Percentiles rank a stretch among this genome's conserved stretches.
phyloP scores from a whole-genome alignment of 2,797 vertebrate genomes.

The Melanotaenia boesemani region DNA sequence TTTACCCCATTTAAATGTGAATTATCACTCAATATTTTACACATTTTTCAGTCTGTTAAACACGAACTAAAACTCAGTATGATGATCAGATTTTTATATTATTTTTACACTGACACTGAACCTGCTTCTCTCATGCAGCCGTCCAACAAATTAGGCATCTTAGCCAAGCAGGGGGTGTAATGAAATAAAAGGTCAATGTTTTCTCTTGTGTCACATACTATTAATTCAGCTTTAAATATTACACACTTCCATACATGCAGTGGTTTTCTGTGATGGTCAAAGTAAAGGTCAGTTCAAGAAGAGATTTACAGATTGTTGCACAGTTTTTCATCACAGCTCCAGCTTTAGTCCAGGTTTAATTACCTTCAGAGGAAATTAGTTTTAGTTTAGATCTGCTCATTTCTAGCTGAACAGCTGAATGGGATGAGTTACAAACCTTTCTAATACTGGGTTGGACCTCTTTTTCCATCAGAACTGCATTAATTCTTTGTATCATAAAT shows the following conservation, averaged over 20 bases:
- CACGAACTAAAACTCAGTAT: neutral
- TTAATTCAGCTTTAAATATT: conserved; percentile 20
- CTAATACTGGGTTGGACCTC: no score
- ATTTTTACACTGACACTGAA: neutral
- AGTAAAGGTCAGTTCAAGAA: conserved; percentile 36
- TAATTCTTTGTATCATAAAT: no score
- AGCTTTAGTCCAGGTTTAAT: neutral
- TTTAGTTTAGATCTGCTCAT: neutral
- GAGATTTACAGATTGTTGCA: conserved; percentile 7
- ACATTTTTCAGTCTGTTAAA: neutral
- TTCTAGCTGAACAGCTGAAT: neutral
- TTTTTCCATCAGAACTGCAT: no score
- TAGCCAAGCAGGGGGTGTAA: neutral
- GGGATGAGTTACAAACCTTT: no score
- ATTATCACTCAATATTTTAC: neutral
- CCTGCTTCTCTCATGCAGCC: neutral
- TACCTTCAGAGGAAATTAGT: neutral
- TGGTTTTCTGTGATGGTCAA: conserved; percentile 15
- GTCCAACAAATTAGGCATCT: conserved; percentile 3
- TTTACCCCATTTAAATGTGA: neutral
- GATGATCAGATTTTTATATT: neutral
- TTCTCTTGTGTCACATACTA: conserved; percentile 24
- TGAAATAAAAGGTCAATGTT: conserved; percentile 34
- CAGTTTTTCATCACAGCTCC: neutral
- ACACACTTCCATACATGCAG: neutral